Percentiles rank a stretch among this genome's conserved stretches.
These are phyloP conservation scores for Blomia tropicalis DNA, from an alignment of 2,888 invertebrate genomes.

Conservation along the genomic window DNA sequence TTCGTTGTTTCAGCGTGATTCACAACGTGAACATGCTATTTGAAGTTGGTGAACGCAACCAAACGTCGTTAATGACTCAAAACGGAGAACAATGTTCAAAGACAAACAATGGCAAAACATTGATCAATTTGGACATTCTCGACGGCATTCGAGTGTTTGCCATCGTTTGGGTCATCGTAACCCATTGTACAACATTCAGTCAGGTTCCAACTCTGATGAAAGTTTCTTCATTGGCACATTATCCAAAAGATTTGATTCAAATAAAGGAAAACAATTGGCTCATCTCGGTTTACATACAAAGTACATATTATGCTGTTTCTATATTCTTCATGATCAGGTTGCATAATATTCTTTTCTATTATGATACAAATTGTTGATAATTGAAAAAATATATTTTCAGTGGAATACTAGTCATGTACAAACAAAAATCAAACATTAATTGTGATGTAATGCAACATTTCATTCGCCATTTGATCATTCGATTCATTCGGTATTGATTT, in stretches of 20 bases:
- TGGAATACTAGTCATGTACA: background rate
- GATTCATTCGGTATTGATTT: background rate
- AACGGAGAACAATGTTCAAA: background rate
- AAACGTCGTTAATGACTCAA: background rate
- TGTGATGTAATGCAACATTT: background rate
- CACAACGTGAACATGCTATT: background rate
- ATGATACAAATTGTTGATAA: background rate
- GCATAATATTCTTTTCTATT: background rate
- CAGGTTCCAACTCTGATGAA: background rate
- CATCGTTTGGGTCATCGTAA: slow-evolving; percentile 8
- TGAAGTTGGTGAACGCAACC: background rate
- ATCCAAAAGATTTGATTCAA: background rate
- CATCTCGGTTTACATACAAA: background rate
- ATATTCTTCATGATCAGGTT: slow-evolving; percentile 8
- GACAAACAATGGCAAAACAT: background rate
- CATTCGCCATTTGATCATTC: background rate
- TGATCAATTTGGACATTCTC: background rate
- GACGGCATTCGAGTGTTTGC: slow-evolving; percentile 3
- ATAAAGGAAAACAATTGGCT: background rate
- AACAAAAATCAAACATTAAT: background rate
- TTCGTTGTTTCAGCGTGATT: slow-evolving; percentile 1
- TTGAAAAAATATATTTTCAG: background rate
- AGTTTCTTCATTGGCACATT: slow-evolving; percentile 9
- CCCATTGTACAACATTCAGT: background rate
- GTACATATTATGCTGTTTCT: slow-evolving; percentile 6